Evolutionary conservation across 2,797 vertebrate species (phyloP), one percentile per base, ranked within the genome.

Genomic region (Melanotaenia pygmaea): DNA sequence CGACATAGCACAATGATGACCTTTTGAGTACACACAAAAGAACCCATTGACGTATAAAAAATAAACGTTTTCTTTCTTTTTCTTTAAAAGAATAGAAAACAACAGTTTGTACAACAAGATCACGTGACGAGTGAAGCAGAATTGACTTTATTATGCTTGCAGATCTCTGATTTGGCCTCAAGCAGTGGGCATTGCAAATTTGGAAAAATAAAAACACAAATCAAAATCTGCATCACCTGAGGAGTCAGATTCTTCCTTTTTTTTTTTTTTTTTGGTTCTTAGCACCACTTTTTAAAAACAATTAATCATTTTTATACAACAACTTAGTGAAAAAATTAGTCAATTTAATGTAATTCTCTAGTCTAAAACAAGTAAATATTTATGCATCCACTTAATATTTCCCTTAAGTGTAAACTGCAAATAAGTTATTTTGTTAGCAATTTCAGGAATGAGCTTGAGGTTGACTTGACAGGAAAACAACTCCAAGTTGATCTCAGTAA

Each of bases 341-440:
- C 13, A 35, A 53, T 22, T 26, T 30, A 58, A 22, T 64, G 14
- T 14, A 8, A 64, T 67, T 45, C 45, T 53, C 43, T 54, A 26
- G 54, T 47, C 59, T 58, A 26, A 64, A 58, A 20, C 9, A 2
- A 30, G 20, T 24, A 32, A 72, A 56, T 75, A 13, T 12, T 53
- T 34, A 43, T 24, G 50, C 35, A 26, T 13, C 5, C 11, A 20
- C 3, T 51, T 28, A 59, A 51, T 59, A 66, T 20, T 59, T 34
- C 53, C 69, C 35, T 57, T 10, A 35, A 26, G 0, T 53, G 28
- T 50, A 20, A 38, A 50, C 10, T 26, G 6, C 59, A 60, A 61
- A 64, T 57, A 67, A 54, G 28, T 43, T 51, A 50, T 30, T 54
- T 30, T 66, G 65, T 30, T 18, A 58, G 28, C 34, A 69, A 37